Evolutionary conservation across 2,797 vertebrate species (phyloP), one percentile per base, ranked within the genome.

Genomic region (Vultur gryphus): DNA sequence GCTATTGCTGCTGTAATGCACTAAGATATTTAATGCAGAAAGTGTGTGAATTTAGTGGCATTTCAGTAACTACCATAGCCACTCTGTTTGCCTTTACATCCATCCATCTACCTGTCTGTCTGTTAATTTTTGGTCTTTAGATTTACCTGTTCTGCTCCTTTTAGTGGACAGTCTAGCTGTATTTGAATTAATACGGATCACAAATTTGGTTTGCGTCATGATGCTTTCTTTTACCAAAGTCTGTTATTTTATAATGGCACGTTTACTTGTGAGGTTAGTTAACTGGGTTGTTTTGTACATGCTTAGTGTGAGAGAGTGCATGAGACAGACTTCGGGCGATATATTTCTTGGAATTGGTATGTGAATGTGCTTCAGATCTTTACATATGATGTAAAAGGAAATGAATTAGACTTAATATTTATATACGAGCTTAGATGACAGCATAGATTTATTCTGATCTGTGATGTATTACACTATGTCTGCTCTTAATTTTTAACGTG

Each of bases 171-270:
- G 55, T 28, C 54, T 46, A 7, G 33, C 62, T 79, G n/a, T 62
- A 17, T 77, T 70, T 79, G 39, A 84, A 57, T 82, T 33, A 61
- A 58, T 26, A 26, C 67, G 55, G 51, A 31, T 87, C 66, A 49
- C 55, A 33, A 16, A 21, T 48, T 25, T 66, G 85, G 19, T 73
- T 87, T 84, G 71, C 18, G 2, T 8, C 54, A 7, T 11, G 51
- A 11, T 52, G 79, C 81, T 91, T 89, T 93, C 69, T 87, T 93
- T 87, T 11, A 41, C 85, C 90, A 10, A 13, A 49, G 23, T 33
- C 66, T 84, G 72, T 89, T 93, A 66, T 93, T 95, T 90, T 92
- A 52, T 79, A 44, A 4, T 4, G 93, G 89, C 95, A 88, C 17
- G 5, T 88, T 94, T 79, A 51, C 66, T 66, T 79, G 86, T 61